These are phyloP conservation scores for Leptura quadrifasciata DNA, from an alignment of 2,888 invertebrate genomes.

Conservation along the genomic window DNA sequence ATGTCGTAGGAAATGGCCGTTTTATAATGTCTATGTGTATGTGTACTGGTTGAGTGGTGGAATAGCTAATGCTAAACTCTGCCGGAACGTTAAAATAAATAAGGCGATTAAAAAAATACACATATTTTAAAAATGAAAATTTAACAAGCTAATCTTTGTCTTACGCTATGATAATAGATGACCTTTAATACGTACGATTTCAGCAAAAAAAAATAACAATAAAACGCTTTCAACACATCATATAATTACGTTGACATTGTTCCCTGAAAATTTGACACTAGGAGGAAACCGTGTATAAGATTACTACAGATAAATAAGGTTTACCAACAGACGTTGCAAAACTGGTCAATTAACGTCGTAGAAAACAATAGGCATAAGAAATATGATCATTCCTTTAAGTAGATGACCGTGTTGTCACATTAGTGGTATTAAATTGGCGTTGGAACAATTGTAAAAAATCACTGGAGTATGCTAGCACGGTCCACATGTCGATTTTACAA, in stretches of 20 bases:
- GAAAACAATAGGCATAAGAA: constrained; percentile 23
- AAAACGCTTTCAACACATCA: not conserved
- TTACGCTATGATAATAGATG: no score
- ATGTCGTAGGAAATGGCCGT: no score
- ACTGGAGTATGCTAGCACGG: constrained; percentile 62
- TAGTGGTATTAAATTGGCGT: constrained; percentile 35
- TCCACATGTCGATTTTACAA: constrained; percentile 62
- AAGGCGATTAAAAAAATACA: no score
- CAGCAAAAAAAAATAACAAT: not conserved
- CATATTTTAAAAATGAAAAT: no score
- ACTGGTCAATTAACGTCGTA: constrained; percentile 12
- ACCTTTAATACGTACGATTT: not conserved
- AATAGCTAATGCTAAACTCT: no score
- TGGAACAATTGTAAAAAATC: constrained; percentile 35
- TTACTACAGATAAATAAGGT: constrained; percentile 19
- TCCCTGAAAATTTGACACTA: not conserved
- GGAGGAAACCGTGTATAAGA: not conserved
- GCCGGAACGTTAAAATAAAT: no score
- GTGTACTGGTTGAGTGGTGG: no score
- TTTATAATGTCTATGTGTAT: no score
- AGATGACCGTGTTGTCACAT: constrained; percentile 32
- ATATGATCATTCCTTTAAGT: constrained; percentile 28
- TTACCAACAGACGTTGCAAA: constrained; percentile 28
- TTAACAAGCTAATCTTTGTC: no score
- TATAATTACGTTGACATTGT: constrained; percentile 35